Conservation (phyloP, 1,140 invertebrate species). For the Drosophila kohkoa region DNA sequence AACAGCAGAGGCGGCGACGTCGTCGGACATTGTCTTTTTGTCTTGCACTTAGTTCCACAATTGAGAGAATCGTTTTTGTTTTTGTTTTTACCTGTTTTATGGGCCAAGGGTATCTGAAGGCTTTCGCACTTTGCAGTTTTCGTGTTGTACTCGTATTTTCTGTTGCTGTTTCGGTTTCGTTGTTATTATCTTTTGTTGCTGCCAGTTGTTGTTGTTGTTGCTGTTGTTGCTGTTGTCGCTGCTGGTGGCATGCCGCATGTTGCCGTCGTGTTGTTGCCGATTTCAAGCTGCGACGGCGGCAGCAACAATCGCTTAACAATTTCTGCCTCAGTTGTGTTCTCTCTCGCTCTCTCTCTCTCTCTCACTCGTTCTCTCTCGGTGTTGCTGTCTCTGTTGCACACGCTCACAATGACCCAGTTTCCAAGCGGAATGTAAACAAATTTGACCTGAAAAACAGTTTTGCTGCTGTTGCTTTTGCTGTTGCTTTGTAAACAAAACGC, state of each 20-base stretch:
- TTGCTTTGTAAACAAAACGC: constrained; percentile 80
- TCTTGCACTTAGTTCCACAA: background rate
- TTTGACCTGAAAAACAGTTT: constrained; percentile 79
- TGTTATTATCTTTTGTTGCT: constrained; percentile 28
- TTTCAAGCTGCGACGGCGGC: constrained; percentile 59
- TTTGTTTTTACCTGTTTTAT: constrained; percentile 14
- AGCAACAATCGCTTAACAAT: constrained; percentile 61
- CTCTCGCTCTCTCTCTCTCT: background rate
- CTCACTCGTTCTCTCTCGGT: constrained; percentile 4
- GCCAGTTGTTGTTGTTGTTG: constrained; percentile 24
- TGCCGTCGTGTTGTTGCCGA: constrained; percentile 52
- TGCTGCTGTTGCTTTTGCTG: constrained; percentile 24
- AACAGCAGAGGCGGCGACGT: no score
- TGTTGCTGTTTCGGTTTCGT: background rate
- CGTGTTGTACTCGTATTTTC: constrained; percentile 12
- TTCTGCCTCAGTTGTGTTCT: background rate
- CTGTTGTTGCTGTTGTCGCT: constrained; percentile 33
- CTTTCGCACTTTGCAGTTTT: constrained; percentile 26
- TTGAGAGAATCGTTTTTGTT: background rate
- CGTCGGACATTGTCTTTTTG: background rate
- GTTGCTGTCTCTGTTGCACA: constrained; percentile 54
- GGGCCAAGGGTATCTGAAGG: constrained; percentile 13
- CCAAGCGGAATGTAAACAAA: constrained; percentile 82
- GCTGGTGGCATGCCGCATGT: constrained; percentile 71
- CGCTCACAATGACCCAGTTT: constrained; percentile 80